Base-by-base conservation (phyloP, 2,888 invertebrate genomes). In the Anthrax anthrax region DNA sequence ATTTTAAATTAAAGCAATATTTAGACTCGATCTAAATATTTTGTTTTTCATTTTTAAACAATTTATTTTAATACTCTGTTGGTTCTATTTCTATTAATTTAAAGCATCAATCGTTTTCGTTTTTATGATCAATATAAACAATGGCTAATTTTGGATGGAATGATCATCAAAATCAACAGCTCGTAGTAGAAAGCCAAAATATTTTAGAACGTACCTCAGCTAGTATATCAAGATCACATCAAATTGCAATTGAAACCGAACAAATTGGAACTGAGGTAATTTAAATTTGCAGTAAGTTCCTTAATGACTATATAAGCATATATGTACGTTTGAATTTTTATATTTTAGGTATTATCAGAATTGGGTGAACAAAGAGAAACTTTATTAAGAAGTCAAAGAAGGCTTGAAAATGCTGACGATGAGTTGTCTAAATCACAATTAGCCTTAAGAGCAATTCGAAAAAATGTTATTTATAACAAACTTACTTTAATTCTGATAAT, bases 221-320 rank as follows among this genome's bases (percentile, higher is more conserved):
- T 48, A 80, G 80, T 53, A 69, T 84, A 12, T 74, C 74, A 1
- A 71, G 85, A 46, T 81, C 85, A 1, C 80, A 82, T 53, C 77
- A 77, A 58, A 74, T 85, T 40, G 83, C 87, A 1, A 73, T 80
- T 4, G 87, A 90, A 68, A 86, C 85, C 0, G 89, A 89, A 66
- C 74, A 77, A 57, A 76, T 88, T 52, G 88, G 86, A 8, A 76
- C 78, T 1, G 82, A 80, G 60, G 70, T 67, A 42, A 42, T 46
- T 37, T n/a, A n/a, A n/a, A n/a, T n/a, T 32, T 10, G 2, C 18
- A 8, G 18, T 16, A 3, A 17, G 19, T n/a, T 41, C 2, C 2
- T 14, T 18, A 27, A 19, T 41, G 2, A n/a, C n/a, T n/a, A n/a
- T n/a, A n/a, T n/a, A n/a, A n/a, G n/a, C n/a, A n/a, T n/a, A n/a